Evolutionary conservation across 1,140 invertebrate species (phyloP).

Genomic region (Ceratosolen fusciceps): DNA sequence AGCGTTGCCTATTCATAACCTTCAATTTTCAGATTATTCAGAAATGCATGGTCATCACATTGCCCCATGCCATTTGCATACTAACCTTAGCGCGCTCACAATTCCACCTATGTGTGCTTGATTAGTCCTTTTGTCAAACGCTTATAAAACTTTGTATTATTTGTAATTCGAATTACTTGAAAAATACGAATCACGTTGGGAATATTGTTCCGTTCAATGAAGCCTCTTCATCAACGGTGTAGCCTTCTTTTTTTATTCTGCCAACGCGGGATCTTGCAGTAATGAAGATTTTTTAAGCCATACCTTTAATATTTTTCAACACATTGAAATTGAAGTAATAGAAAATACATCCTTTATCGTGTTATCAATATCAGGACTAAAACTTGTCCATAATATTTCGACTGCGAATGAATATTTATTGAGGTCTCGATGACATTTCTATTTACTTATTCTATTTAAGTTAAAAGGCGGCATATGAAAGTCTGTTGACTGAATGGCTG

Average conservation of each 20-base stretch:
- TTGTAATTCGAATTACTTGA: slow-evolving; percentile 11
- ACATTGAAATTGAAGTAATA: no score
- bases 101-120: slow-evolving; percentile 6
- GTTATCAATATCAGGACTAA: no score
- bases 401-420: no score
- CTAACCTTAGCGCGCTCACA: background rate
- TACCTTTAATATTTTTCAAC: no score
- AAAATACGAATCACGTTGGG: background rate
- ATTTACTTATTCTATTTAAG: no score
- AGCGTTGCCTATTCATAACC: slow-evolving; percentile 28
- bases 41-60: slow-evolving; percentile 36
- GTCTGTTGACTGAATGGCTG: background rate
- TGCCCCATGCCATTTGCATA: background rate
- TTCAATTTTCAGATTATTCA: slow-evolving; percentile 40
- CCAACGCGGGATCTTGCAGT: no score
- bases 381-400: no score
- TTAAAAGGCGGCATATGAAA: background rate
- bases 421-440: background rate
- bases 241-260: no score
- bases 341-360: no score
- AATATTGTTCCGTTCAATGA: no score
- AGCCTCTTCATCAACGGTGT: no score
- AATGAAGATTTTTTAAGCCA: no score
- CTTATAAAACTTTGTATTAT: slow-evolving; percentile 16
- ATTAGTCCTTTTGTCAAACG: slow-evolving; percentile 32